Conservation (phyloP, 1,140 invertebrate genomes). For the Achatina immaculata region DNA sequence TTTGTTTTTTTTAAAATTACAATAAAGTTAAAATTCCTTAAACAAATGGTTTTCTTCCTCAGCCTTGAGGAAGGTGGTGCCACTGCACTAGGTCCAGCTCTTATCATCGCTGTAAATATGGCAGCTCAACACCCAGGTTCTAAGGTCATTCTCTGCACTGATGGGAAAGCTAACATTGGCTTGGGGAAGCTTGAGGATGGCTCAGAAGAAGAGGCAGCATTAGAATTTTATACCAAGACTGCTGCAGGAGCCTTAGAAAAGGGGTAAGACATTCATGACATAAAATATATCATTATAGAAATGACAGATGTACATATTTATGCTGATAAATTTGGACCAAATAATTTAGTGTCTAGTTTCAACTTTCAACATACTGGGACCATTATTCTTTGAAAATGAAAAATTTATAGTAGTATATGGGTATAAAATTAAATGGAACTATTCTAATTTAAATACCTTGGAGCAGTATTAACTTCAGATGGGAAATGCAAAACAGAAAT, state of each 20-base stretch:
- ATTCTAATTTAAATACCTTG: too few relatives aligned
- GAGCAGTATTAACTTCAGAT: too few relatives aligned
- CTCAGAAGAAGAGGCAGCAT: constrained; percentile 32
- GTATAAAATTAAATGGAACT: too few relatives aligned
- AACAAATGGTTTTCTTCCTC: constrained; percentile 14
- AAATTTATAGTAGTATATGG: too few relatives aligned
- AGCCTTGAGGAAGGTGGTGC: constrained; percentile 67
- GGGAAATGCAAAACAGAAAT: too few relatives aligned
- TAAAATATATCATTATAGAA: too few relatives aligned
- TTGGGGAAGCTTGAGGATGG: constrained; percentile 59
- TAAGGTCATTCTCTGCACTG: constrained; percentile 69
- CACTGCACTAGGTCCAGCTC: constrained; percentile 67
- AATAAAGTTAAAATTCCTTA: too few relatives aligned
- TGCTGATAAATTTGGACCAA: background rate
- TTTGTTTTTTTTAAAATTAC: too few relatives aligned
- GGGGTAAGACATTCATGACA: constrained; percentile 62
- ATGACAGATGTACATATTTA: background rate
- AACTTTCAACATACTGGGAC: too few relatives aligned
- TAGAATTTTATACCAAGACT: constrained; percentile 64
- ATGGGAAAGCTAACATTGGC: constrained; percentile 68
- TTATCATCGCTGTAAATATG: constrained; percentile 61
- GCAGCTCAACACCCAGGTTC: constrained; percentile 63
- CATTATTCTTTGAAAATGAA: too few relatives aligned
- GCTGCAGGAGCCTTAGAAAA: constrained; percentile 54
- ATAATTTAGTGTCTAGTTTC: constrained; percentile 9